Conservation (phyloP, 2,113 vertebrate genomes). For the Cervus canadensis region DNA sequence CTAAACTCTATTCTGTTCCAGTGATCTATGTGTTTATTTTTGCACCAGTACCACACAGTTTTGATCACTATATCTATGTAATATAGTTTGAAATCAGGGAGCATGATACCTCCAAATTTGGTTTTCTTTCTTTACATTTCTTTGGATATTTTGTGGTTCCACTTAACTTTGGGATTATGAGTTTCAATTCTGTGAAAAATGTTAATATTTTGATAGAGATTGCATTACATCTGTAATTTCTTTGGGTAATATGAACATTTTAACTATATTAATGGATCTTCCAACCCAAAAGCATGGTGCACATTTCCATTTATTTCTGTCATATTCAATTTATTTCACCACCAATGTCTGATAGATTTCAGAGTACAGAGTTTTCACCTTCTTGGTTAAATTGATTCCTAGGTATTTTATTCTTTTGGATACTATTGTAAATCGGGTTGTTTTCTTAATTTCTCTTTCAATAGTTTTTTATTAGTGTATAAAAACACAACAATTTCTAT, state of each 20-base stretch:
- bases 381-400: background rate
- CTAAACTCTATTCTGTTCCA: background rate
- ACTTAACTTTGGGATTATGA: background rate
- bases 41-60: background rate
- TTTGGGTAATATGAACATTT: background rate
- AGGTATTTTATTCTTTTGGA: background rate
- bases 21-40: background rate
- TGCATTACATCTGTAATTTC: background rate
- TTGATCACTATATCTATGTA: background rate
- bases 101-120: background rate
- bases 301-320: background rate
- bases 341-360: background rate
- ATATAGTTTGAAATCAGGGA: background rate
- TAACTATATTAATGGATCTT: background rate
- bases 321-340: background rate
- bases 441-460: background rate
- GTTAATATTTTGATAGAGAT: background rate
- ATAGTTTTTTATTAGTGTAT: background rate
- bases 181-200: background rate
- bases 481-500: background rate
- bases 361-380: background rate
- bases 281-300: background rate
- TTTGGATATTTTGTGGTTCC: background rate
- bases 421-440: background rate
- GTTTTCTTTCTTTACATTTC: background rate